Evolutionary conservation across 2,888 invertebrate species (phyloP).

Genomic region (Mactromeris polynyma): DNA sequence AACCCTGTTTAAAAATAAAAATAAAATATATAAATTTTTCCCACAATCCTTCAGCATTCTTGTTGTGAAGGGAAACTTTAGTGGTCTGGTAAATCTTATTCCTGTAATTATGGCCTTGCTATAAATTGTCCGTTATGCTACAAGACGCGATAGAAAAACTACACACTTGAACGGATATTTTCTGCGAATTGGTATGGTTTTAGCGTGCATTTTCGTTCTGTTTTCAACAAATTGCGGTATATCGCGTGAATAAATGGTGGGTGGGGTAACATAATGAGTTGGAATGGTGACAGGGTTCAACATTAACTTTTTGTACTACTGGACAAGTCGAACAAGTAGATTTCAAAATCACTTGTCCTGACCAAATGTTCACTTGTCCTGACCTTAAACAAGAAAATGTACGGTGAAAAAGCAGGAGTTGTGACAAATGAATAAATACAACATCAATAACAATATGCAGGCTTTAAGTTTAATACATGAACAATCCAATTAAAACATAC

Average conservation of each 20-base stretch:
- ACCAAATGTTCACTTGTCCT: too few species aligned
- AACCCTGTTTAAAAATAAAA: neutral
- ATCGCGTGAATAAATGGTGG: neutral
- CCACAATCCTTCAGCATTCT: slow-evolving; percentile 75
- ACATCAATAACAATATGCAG: too few species aligned
- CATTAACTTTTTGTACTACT: too few species aligned
- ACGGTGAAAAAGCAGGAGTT: too few species aligned
- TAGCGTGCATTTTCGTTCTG: neutral
- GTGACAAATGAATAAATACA: too few species aligned
- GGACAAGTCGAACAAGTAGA: too few species aligned
- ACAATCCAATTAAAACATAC: too few species aligned
- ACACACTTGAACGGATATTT: neutral
- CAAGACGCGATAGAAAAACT: neutral
- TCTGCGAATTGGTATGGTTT: neutral
- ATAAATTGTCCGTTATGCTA: neutral
- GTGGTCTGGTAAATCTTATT: neutral
- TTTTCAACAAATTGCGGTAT: neutral
- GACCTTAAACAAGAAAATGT: too few species aligned
- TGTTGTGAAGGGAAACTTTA: slow-evolving; percentile 77
- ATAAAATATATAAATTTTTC: slow-evolving; percentile 52
- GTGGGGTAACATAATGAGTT: neutral
- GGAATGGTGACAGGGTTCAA: neutral
- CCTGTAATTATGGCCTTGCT: neutral
- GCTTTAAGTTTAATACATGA: too few species aligned
- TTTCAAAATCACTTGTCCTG: too few species aligned